phyloP scores from a whole-genome alignment of 2,797 vertebrate genomes.

The Tragelaphus oryx region DNA sequence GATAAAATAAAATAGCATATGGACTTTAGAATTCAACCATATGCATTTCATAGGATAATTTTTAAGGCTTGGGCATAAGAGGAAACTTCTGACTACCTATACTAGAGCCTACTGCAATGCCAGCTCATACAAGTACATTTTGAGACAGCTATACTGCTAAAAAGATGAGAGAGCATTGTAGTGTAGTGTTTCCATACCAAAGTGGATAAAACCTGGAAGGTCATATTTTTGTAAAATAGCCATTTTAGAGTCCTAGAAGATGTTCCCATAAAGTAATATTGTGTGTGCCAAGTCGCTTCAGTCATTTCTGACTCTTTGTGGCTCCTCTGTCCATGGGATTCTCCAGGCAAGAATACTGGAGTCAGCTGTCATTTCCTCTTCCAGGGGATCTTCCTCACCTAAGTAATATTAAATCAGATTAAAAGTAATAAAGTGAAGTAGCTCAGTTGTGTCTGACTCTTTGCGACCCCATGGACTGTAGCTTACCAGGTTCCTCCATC shows the following conservation, averaged over 20 bases:
- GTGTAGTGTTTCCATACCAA: background rate
- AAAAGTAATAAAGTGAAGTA: background rate
- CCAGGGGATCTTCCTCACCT: background rate
- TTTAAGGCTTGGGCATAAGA: background rate
- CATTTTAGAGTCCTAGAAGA: background rate
- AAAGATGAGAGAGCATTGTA: rapidly evolving
- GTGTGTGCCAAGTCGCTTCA: background rate
- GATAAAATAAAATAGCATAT: background rate
- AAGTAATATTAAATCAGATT: background rate
- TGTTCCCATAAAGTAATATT: background rate
- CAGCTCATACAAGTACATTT: background rate
- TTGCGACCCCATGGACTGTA: too few species aligned
- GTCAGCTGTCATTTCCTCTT: background rate
- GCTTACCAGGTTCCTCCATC: too few species aligned
- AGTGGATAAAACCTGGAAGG: background rate
- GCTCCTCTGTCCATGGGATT: background rate
- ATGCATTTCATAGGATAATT: background rate
- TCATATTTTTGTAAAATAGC: background rate
- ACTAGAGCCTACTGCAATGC: background rate
- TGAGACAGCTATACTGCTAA: background rate
- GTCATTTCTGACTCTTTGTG: background rate
- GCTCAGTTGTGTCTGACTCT: too few species aligned
- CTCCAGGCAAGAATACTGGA: background rate
- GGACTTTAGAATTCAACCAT: background rate
- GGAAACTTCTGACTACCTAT: background rate